These are phyloP conservation scores for Naso thynnoides DNA, from an alignment of 2,797 vertebrate genomes.

Conservation along the genomic window DNA sequence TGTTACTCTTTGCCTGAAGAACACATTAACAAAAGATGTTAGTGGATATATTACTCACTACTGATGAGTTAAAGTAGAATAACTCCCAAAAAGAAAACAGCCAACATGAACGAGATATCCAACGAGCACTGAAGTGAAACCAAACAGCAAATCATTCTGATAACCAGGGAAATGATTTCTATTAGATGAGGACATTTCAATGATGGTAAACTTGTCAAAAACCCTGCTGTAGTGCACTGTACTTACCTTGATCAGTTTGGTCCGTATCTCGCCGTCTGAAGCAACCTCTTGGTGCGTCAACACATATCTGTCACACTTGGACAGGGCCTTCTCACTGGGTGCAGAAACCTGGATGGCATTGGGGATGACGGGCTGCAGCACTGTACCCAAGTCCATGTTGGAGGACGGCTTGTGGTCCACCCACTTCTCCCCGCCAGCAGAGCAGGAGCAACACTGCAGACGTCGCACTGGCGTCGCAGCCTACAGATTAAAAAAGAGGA, in stretches of 20 bases:
- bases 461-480: constrained; percentile 83
- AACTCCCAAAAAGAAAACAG: too few species aligned
- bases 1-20: not conserved
- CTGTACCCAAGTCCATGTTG: constrained; percentile 90
- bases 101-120: not conserved
- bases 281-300: constrained; percentile 97
- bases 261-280: constrained; percentile 95
- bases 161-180: not conserved
- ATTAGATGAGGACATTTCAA: not conserved
- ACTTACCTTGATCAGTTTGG: constrained; percentile 94
- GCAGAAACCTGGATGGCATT: constrained; percentile 91
- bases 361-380: constrained; percentile 93
- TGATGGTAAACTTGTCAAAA: not conserved
- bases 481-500: constrained; percentile 67
- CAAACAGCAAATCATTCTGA: not conserved
- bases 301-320: constrained; percentile 96
- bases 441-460: constrained; percentile 89
- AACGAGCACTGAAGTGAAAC: not conserved
- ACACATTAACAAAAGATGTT: not conserved
- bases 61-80: too few species aligned
- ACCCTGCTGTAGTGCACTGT: not conserved
- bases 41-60: too few species aligned
- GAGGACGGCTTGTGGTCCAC: constrained; percentile 94
- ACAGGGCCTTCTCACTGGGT: constrained; percentile 92
- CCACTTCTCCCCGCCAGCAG: constrained; percentile 93